Conservation (phyloP, 2,797 vertebrate species). For the Synaphobranchus kaupii region DNA sequence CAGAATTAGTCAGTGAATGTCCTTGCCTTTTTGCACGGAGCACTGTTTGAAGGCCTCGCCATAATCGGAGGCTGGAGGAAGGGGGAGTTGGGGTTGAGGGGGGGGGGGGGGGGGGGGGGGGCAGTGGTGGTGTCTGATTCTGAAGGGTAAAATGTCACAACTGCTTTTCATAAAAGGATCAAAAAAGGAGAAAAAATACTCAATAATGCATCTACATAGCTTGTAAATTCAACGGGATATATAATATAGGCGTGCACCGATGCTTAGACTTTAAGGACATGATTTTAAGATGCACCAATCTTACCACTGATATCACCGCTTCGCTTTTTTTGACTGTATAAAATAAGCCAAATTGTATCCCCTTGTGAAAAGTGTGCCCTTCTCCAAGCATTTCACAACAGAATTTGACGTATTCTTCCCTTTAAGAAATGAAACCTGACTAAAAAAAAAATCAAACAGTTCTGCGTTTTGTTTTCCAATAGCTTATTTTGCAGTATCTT, state of each 20-base stretch:
- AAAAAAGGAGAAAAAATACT: background rate
- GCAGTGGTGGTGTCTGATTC: constrained; percentile 41
- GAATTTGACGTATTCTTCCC: background rate
- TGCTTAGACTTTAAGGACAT: background rate
- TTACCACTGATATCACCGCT: background rate
- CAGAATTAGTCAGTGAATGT: constrained; percentile 52
- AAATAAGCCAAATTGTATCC: background rate
- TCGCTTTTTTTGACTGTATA: background rate
- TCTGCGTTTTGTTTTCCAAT: background rate
- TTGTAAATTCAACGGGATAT: background rate
- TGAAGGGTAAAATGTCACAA: constrained; percentile 19
- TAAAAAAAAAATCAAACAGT: background rate
- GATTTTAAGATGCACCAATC: background rate
- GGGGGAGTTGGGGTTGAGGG: background rate
- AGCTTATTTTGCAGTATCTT: background rate
- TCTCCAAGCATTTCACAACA: background rate
- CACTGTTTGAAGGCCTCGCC: constrained; percentile 52
- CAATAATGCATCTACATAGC: background rate
- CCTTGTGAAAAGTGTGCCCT: background rate
- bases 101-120: background rate
- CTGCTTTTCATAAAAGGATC: constrained; percentile 17
- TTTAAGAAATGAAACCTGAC: background rate
- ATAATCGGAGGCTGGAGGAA: constrained; percentile 9
- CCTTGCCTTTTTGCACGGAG: constrained; percentile 48
- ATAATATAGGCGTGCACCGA: background rate